These are phyloP conservation scores for Hippoglossus hippoglossus DNA, from an alignment of 2,797 vertebrate species.

Conservation along the genomic window DNA sequence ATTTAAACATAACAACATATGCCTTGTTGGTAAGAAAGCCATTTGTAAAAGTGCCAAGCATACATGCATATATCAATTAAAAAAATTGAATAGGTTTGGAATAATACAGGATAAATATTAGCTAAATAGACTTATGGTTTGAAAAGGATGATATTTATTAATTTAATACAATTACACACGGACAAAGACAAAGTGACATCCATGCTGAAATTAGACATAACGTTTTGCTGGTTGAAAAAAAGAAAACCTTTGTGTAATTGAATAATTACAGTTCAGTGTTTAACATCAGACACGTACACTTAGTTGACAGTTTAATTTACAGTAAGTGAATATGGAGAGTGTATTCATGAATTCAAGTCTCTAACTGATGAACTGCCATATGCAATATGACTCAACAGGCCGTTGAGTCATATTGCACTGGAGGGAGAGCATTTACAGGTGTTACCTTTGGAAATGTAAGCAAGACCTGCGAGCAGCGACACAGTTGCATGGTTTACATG, in stretches of 20 bases:
- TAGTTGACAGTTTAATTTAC: constrained; percentile 2
- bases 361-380: neutral
- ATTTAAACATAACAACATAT: no score
- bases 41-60: neutral
- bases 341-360: constrained; percentile 1
- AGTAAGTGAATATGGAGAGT: constrained; percentile 1
- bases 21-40: neutral
- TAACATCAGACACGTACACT: constrained; percentile 30
- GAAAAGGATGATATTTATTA: constrained; percentile 7
- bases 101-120: neutral
- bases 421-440: constrained; percentile 13
- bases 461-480: constrained; percentile 16
- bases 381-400: neutral
- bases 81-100: neutral
- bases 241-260: constrained; percentile 8
- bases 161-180: constrained; percentile 14
- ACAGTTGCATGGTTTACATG: constrained; percentile 39
- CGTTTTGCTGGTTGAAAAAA: constrained; percentile 1
- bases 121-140: neutral
- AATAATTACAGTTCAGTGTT: constrained; percentile 52
- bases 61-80: neutral
- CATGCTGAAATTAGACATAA: constrained; percentile 24
- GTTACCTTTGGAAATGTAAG: constrained; percentile 5
- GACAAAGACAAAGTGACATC: constrained; percentile 13
- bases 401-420: constrained; percentile 12